Percentiles rank a stretch among this genome's conserved stretches.
phyloP scores from a whole-genome alignment of 2,888 invertebrate species.

The Sphaerophoria taeniata region DNA sequence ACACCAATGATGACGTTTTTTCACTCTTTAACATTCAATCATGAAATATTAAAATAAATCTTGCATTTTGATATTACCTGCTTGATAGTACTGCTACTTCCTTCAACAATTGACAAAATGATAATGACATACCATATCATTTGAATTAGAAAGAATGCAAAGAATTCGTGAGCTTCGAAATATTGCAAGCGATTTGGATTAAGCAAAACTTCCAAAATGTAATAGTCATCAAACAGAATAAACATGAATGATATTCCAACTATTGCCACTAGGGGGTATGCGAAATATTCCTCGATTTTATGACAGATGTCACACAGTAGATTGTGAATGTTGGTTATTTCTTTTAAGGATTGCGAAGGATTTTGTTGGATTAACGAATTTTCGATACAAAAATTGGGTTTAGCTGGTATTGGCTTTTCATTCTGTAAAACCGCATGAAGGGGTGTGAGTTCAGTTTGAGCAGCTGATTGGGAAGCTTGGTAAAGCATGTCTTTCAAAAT shows the following conservation, averaged over 20 bases:
- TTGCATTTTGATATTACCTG: slow-evolving; percentile 62
- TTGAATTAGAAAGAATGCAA: slow-evolving; percentile 80
- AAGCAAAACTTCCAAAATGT: slow-evolving; percentile 80
- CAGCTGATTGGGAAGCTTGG: slow-evolving; percentile 77
- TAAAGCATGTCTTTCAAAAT: slow-evolving; percentile 80
- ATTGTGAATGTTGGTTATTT: slow-evolving; percentile 80
- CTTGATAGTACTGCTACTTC: slow-evolving; percentile 79
- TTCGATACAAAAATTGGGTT: slow-evolving; percentile 77
- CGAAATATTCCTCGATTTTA: slow-evolving; percentile 81
- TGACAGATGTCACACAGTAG: slow-evolving; percentile 80
- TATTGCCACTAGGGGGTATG: slow-evolving; percentile 80
- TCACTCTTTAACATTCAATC: slow-evolving; percentile 74
- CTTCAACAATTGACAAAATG: slow-evolving; percentile 80
- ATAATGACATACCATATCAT: slow-evolving; percentile 80
- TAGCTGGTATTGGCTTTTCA: slow-evolving; percentile 15
- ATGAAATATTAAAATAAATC: neutral
- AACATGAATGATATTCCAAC: slow-evolving; percentile 81
- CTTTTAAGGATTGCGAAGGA: slow-evolving; percentile 79
- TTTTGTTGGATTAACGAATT: slow-evolving; percentile 79
- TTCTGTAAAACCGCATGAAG: slow-evolving; percentile 76
- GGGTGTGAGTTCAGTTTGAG: slow-evolving; percentile 78
- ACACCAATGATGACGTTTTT: slow-evolving; percentile 78
- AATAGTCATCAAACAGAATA: slow-evolving; percentile 81
- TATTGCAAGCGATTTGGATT: slow-evolving; percentile 78
- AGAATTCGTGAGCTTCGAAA: slow-evolving; percentile 80